Evolutionary conservation across 2,888 invertebrate species (phyloP), one percentile per base, ranked within the genome.

Genomic region (Ceriagrion tenellum): DNA sequence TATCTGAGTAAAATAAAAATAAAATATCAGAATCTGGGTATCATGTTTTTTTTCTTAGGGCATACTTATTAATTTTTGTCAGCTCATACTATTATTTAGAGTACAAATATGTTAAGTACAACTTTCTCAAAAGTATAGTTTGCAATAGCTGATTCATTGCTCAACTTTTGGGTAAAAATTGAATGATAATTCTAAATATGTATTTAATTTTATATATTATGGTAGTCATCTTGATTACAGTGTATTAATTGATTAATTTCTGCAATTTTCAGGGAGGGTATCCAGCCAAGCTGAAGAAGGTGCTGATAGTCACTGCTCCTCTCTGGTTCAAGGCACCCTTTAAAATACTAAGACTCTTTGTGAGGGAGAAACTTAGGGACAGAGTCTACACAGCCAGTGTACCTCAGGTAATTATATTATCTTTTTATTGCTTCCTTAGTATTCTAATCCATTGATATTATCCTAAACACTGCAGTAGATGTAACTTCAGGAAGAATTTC

Each of bases 241-340:
- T 89, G 35, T 1, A 81, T 81, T 81, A 16, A 81, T 81, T 16
- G 30, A 88, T 26, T 63, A 81, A 47, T 89, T 56, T 95, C 91
- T 89, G 93, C 89, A 95, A 55, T 95, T 97, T 97, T 18, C 97
- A 99, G 99, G 99, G 99, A 96, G 99, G 99, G 95, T 99, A 99
- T 97, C 99, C 99, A 96, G 99, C 99, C 56, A 98, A 99, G 96
- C 97, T 99, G 96, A 99, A 99, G 97, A 99, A 99, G 97, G 99
- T 99, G 96, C 97, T 99, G 96, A 99, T 99, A 96, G 99, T 99
- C 96, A 99, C 99, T 96, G 99, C 99, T 93, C 99, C 99, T 95
- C 97, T 99, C 96, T 99, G 99, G 99, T 99, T 99, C 97, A 99
- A 99, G 97, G 99, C 99, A 95, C 99, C 99, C 0, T 99, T 99